Conservation (phyloP, 2,113 vertebrate species). For the Caracal caracal region DNA sequence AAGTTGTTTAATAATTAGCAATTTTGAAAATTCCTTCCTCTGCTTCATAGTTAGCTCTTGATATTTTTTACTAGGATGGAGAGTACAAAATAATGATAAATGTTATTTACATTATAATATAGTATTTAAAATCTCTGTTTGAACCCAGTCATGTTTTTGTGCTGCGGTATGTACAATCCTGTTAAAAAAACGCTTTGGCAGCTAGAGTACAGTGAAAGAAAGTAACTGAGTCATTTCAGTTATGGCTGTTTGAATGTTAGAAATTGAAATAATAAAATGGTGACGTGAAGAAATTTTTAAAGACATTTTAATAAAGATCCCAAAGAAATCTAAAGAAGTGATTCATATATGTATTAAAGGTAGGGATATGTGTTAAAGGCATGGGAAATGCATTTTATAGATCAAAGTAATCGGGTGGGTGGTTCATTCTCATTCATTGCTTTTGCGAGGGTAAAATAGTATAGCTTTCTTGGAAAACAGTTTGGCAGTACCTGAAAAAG, state of each 20-base stretch:
- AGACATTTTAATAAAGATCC: neutral
- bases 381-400: neutral
- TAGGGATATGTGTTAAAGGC: neutral
- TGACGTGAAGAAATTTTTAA: neutral
- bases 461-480: neutral
- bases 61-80: neutral
- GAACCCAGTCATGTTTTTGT: neutral
- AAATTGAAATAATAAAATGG: slow-evolving; percentile 33
- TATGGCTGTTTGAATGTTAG: slow-evolving; percentile 29
- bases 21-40: neutral
- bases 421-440: neutral
- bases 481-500: neutral
- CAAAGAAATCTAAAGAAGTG: slow-evolving; percentile 14
- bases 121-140: neutral
- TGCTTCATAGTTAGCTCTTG: neutral
- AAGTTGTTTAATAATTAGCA: neutral
- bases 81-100: slow-evolving; percentile 6
- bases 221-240: neutral
- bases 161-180: neutral
- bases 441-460: neutral
- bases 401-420: neutral
- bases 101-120: neutral
- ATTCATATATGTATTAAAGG: slow-evolving; percentile 9
- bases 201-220: slow-evolving; percentile 20
- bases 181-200: neutral